Base-by-base conservation (phyloP, 1,140 invertebrate genomes). In the Bombus superbus region DNA sequence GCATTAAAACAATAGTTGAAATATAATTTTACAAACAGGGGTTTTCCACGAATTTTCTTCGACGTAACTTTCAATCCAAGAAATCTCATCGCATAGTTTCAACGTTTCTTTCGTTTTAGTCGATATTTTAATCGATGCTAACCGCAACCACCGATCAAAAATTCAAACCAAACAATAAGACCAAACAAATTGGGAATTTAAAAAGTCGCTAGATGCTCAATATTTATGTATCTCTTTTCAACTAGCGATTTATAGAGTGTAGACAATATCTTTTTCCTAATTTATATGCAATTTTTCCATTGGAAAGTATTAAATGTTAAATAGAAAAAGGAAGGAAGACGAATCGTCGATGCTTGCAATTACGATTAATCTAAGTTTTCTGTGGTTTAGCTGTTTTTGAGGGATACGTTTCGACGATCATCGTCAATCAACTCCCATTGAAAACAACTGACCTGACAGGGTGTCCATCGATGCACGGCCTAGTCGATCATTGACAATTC, bases 351-450 rank as follows among this genome's bases (percentile, higher is more conserved):
- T 28, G 32, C 25, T 66, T 11, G 66, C 64, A 22, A 66, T 64
- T 28, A 44, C 35, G 35, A 81, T 62, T 73, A 74, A 81, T 73
- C 35, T n/a, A 62, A 62, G 18, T 66, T 90, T 59, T 80, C 78
- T 42, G 4, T 72, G 40, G 11, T 72, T 79, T 66, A 40, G 28
- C 18, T 87, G 9, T 80, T 84, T 73, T 83, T 76, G 87, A 10
- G 62, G 5, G 3, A 72, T 32, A 79, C 40, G 6, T 64, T 68
- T 87, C 88, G 53, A 88, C 79, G 69, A 90, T 89, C 68, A 79
- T 32, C 32, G 15, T 28, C 4, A 66, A 79, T 28, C 4, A 66
- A 79, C 57, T 32, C 2, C 59, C 71, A 76, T 81, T 40, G 72
- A 72, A 79, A 64, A 62, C 13, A 47, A 68, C 18, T 83, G 35